These are phyloP conservation scores for Brachionus sp. DNA, from an alignment of 1,140 invertebrate genomes.

Conservation along the genomic window DNA sequence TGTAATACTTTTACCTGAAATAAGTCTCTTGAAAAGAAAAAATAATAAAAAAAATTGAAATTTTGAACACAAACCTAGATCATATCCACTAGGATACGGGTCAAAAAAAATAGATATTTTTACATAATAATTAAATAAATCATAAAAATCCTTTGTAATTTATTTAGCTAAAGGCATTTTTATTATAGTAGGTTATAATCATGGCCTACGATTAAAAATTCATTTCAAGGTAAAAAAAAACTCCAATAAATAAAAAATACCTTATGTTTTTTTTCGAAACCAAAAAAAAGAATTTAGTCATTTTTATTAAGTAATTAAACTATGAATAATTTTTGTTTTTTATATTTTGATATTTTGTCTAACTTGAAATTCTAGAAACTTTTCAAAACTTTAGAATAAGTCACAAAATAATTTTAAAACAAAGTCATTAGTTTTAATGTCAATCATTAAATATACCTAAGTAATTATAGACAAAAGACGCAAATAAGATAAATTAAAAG, in stretches of 20 bases:
- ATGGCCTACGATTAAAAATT: neutral
- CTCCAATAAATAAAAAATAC: neutral
- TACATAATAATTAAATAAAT: neutral
- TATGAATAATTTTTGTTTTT: neutral
- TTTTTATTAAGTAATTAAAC: conserved; percentile 23
- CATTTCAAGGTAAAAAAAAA: neutral
- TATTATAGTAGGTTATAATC: neutral
- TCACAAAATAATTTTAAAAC: neutral
- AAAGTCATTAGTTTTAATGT: conserved; percentile 10
- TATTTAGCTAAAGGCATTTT: neutral
- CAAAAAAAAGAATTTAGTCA: neutral
- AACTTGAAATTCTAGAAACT: conserved; percentile 12
- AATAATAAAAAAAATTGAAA: neutral
- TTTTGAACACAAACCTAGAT: neutral
- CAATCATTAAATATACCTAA: neutral
- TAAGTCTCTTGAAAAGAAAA: neutral
- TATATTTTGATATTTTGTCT: neutral
- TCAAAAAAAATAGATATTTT: neutral
- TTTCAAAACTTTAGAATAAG: conserved; percentile 13
- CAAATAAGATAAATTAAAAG: neutral
- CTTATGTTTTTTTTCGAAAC: neutral
- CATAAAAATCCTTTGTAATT: neutral
- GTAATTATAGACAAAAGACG: neutral
- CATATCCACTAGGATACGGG: neutral
- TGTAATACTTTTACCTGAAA: neutral